Base-by-base conservation (phyloP, 2,797 vertebrate genomes). In the Setipinna tenuifilis region DNA sequence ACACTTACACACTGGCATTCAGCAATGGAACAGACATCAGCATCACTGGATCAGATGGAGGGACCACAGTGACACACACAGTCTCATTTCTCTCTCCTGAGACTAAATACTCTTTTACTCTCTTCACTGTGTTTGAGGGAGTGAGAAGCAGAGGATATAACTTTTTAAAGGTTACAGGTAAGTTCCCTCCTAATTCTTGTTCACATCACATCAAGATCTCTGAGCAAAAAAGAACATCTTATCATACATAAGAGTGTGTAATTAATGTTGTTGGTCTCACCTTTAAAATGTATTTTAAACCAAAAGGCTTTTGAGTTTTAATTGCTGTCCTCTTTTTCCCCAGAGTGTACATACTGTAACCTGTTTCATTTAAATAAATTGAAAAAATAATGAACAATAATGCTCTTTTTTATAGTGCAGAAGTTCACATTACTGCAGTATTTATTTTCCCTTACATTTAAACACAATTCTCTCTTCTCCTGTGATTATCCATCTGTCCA, bases 391-490 rank as follows among this genome's bases (percentile, higher is more conserved):
- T n/a, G n/a, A n/a, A n/a, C n/a, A n/a, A n/a, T n/a, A n/a, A n/a
- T n/a, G n/a, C n/a, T n/a, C n/a, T n/a, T n/a, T n/a, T n/a, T n/a
- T n/a, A n/a, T n/a, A n/a, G n/a, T n/a, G n/a, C n/a, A n/a, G n/a
- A n/a, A n/a, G n/a, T n/a, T n/a, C n/a, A n/a, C n/a, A n/a, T n/a
- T 0, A 94, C 92, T 87, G 21, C 61, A 54, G 92, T 91, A 85
- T 16, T 41, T 44, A 11, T 0, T 0, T 88, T 91, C 71, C 2
- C 11, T 31, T 0, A 93, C 92, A n/a, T 88, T 91, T 93, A 85
- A 87, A 87, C 48, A 9, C 21, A 25, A 6, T 5, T 68, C 21
- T 68, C 62, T 5, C 5, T n/a, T n/a, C n/a, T n/a, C n/a, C n/a
- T 41, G 35, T 58, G 14, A 2, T 16, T 58, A 0, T 58, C 57